Conservation (phyloP, 2,113 vertebrate species). For the Mionectes macconnelli region DNA sequence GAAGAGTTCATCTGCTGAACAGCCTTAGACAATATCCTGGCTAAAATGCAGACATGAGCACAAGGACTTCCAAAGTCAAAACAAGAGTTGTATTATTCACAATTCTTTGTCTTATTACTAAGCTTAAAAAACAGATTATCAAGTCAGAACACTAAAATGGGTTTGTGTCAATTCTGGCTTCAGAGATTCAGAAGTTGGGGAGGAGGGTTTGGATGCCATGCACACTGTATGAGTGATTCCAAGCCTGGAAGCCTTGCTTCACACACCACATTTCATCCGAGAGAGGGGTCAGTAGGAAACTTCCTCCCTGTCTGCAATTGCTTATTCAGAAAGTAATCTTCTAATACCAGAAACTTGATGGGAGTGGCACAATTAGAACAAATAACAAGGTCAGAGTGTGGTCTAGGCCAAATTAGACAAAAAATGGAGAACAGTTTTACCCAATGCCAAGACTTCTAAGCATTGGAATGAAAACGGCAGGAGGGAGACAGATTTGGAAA, state of each 20-base stretch:
- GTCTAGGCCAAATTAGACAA: neutral
- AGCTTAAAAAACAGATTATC: neutral
- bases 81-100: neutral
- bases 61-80: neutral
- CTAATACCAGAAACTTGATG: neutral
- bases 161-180: neutral
- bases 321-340: neutral
- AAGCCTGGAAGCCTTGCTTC: neutral
- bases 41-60: neutral
- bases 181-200: neutral
- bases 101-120: neutral
- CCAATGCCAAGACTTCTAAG: neutral
- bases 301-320: neutral
- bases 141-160: neutral
- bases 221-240: rapidly evolving
- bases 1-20: neutral
- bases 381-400: neutral
- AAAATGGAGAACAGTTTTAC: neutral
- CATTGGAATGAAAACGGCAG: neutral
- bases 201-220: neutral
- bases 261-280: neutral
- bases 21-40: neutral
- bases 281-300: neutral
- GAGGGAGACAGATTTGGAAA: neutral
- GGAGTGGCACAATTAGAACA: neutral